Base-by-base conservation (phyloP, 2,888 invertebrate species). In the Mythimna lalbum region DNA sequence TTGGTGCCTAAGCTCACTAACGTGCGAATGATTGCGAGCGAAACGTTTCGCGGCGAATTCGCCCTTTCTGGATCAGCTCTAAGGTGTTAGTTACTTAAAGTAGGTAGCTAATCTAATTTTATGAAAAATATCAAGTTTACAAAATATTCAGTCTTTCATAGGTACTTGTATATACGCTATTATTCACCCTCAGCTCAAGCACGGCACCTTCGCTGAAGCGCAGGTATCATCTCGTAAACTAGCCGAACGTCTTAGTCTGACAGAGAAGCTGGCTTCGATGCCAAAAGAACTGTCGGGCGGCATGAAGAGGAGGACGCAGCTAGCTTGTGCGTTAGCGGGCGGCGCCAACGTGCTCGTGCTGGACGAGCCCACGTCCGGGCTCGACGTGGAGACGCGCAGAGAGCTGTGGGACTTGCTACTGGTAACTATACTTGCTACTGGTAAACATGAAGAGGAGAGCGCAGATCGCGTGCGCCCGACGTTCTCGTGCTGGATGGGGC, bases 321-420 rank as follows among this genome's bases (percentile, higher is more conserved):
- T 99, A 27, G 98, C 98, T 43, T 98, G 98, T 91, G 98, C 99
- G 1, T 96, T 99, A 60, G 97, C 98, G 50, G 98, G 98, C 0
- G 97, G 97, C 78, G 97, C 98, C 19, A 97, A 76, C 19, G 89
- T 91, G 56, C 88, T 98, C 64, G 96, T 98, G 75, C 94, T 98
- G 85, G 98, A 98, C 88, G 98, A 98, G 88, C 98, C 98, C n/a
- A 98, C 98, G 0, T 89, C 92, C 0, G 92, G 92, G 0, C 88
- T 92, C 0, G 92, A 92, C 50, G 90, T 92, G 27, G 90, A 92
- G 79, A 90, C 90, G 0, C 72, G 92, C 27, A 76, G 92, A 5
- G 87, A 88, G 5, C 89, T 92, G 17, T 92, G 92, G 36, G 10
- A 36, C 10, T 27, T 27, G 27, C 27, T 27, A 14, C 39, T 39